Conservation (phyloP, 2,888 invertebrate species). For the Sussaba pulchella region DNA sequence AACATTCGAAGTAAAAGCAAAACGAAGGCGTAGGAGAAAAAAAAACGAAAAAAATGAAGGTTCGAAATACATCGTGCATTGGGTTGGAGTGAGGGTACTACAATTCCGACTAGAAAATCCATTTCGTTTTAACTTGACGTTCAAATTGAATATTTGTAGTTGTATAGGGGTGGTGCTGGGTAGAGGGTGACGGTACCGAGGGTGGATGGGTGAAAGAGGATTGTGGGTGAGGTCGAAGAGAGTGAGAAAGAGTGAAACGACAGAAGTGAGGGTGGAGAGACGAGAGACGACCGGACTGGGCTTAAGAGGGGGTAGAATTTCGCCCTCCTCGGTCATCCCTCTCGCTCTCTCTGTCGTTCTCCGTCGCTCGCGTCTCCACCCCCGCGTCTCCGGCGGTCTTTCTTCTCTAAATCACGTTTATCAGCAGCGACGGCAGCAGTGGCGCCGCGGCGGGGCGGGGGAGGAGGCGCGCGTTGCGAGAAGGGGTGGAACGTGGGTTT, state of each 20-base stretch:
- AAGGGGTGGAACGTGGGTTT: constrained; percentile 59
- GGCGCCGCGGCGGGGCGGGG: constrained; percentile 67
- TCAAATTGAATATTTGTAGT: constrained; percentile 87
- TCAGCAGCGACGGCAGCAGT: constrained; percentile 69
- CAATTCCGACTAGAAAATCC: constrained; percentile 85
- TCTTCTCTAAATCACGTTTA: constrained; percentile 82
- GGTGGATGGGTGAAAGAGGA: constrained; percentile 70
- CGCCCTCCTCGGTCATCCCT: constrained; percentile 50
- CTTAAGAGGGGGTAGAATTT: constrained; percentile 55
- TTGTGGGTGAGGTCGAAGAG: constrained; percentile 52
- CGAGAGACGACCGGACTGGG: constrained; percentile 54
- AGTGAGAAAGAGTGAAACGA: constrained; percentile 44
- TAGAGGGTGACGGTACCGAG: constrained; percentile 58
- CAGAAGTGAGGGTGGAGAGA: constrained; percentile 52
- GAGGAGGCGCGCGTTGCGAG: constrained; percentile 66
- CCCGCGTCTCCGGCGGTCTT: constrained; percentile 54
- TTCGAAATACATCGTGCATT: constrained; percentile 59
- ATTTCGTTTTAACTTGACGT: constrained; percentile 87
- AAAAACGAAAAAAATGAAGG: constrained; percentile 40
- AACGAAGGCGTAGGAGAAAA: constrained; percentile 42
- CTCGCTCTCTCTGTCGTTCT: constrained; percentile 19
- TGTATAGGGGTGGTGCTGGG: constrained; percentile 70
- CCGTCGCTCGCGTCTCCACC: constrained; percentile 17
- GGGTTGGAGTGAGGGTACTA: constrained; percentile 73
- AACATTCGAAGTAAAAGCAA: background rate